Evolutionary conservation across 1,140 invertebrate genomes (phyloP).

Genomic region (Frieseomelitta varia): DNA sequence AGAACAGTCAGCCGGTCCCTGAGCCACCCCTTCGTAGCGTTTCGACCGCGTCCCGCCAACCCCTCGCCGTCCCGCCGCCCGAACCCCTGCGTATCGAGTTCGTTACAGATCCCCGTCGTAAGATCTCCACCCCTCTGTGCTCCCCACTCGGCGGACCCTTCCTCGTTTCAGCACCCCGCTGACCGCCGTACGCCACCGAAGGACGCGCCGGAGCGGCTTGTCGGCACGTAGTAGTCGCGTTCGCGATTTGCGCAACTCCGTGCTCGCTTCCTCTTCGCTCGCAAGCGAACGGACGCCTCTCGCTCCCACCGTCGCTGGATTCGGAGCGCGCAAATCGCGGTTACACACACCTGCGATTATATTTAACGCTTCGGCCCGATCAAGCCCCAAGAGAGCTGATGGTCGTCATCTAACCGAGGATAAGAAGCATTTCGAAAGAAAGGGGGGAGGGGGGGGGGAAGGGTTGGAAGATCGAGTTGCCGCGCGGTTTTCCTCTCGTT

Average conservation of each 20-base stretch:
- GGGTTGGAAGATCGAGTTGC: not conserved
- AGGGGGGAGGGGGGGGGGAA: no score
- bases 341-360: not conserved
- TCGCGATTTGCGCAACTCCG: constrained; percentile 66
- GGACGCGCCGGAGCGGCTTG: not conserved
- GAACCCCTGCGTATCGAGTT: constrained; percentile 76
- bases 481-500: not conserved
- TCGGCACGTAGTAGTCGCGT: constrained; percentile 52
- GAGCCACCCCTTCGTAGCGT: constrained; percentile 57
- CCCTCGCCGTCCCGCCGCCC: not conserved
- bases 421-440: not conserved
- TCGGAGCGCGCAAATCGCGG: not conserved
- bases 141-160: constrained; percentile 19
- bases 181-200: not conserved
- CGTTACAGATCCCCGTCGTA: constrained; percentile 79
- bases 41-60: not conserved
- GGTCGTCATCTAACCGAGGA: not conserved
- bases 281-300: constrained; percentile 16
- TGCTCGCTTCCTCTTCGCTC: constrained; percentile 59
- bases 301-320: constrained; percentile 9
- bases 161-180: constrained; percentile 13
- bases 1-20: constrained; percentile 50
- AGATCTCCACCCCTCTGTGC: constrained; percentile 73
- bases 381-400: not conserved
- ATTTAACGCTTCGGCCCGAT: not conserved